phyloP scores from a whole-genome alignment of 2,113 vertebrate genomes.

The Columba livia region DNA sequence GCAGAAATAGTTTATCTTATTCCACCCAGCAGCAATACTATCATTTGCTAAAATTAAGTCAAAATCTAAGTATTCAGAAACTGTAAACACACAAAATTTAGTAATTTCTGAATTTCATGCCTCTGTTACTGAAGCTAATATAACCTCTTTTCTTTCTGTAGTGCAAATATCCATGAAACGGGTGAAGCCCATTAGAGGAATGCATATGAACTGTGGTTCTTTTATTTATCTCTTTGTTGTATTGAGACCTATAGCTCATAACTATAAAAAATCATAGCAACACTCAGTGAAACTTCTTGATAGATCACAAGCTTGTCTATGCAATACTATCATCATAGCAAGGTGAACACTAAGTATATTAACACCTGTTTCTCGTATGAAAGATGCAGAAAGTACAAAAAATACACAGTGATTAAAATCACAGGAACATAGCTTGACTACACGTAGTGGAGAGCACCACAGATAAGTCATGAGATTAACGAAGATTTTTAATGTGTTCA shows the following conservation, averaged over 20 bases:
- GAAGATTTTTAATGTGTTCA: not conserved
- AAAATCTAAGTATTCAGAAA: not conserved
- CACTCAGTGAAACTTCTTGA: not conserved
- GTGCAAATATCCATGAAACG: not conserved
- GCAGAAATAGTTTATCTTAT: not conserved
- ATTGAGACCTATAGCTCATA: not conserved
- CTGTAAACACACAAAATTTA: not conserved
- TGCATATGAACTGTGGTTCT: not conserved
- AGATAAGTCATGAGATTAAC: not conserved
- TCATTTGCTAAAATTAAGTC: not conserved
- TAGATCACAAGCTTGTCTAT: not conserved
- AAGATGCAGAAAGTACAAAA: not conserved
- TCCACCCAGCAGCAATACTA: not conserved
- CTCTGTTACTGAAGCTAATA: not conserved
- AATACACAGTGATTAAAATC: fast-evolving
- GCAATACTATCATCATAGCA: not conserved
- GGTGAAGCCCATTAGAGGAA: not conserved
- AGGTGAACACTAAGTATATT: not conserved
- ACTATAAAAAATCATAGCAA: not conserved
- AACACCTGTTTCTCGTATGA: not conserved
- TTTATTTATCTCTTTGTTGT: not conserved
- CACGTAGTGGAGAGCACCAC: not conserved
- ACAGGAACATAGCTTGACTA: not conserved
- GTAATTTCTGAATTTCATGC: not conserved
- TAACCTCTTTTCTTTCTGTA: not conserved